A percentile compares a stretch with the other conserved stretches of the same genome.
These are phyloP conservation scores for Diachasma alloeum DNA, from an alignment of 1,140 invertebrate species.

Conservation along the genomic window DNA sequence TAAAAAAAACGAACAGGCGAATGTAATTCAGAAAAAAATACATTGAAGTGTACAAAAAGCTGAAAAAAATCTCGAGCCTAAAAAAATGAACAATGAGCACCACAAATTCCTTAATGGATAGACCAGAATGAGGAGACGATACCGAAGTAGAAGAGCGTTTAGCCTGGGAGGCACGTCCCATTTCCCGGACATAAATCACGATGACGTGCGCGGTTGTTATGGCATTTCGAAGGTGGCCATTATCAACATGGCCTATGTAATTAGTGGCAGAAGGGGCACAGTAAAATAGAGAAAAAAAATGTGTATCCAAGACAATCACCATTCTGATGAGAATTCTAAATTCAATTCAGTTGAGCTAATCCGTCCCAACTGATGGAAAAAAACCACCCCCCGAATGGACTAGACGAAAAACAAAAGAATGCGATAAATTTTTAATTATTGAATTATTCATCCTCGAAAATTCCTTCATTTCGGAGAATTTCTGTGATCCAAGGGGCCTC, in stretches of 20 bases:
- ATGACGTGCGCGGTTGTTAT: constrained; percentile 57
- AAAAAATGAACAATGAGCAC: constrained; percentile 1
- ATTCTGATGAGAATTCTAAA: constrained; percentile 56
- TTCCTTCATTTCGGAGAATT: background rate
- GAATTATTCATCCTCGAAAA: background rate
- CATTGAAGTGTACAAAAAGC: no score
- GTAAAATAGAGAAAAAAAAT: constrained; percentile 9
- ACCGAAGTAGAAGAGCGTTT: constrained; percentile 34
- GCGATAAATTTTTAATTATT: background rate
- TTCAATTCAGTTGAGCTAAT: constrained; percentile 46
- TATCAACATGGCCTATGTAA: constrained; percentile 58
- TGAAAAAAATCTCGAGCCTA: background rate
- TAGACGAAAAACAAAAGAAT: background rate
- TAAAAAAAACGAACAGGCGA: no score
- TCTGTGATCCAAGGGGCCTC: background rate
- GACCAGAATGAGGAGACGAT: background rate
- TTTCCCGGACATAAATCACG: constrained; percentile 65
- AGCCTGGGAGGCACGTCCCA: constrained; percentile 59
- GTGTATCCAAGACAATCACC: constrained; percentile 48
- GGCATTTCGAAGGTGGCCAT: constrained; percentile 57
- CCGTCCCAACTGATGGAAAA: background rate
- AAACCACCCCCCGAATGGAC: background rate
- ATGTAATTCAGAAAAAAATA: no score
- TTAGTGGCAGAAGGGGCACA: constrained; percentile 48
- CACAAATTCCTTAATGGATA: background rate